These are phyloP conservation scores for Drosophila lowei DNA, from an alignment of 1,140 invertebrate species.

Conservation along the genomic window DNA sequence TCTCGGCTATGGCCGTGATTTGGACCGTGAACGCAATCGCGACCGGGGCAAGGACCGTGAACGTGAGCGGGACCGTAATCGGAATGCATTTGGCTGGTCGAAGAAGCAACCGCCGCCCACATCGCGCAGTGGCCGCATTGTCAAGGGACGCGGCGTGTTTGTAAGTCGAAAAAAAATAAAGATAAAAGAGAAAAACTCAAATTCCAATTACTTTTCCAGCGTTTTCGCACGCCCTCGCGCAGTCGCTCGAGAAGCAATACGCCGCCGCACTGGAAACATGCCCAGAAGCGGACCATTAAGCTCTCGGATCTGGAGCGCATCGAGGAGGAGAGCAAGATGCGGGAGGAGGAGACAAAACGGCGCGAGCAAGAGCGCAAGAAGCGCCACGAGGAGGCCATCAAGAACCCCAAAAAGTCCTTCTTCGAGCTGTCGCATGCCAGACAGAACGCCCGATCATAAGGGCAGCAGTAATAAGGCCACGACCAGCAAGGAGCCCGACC, in stretches of 20 bases:
- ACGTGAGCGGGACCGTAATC: slow-evolving; percentile 70
- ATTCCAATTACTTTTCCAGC: slow-evolving; percentile 83
- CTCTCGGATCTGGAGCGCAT: slow-evolving; percentile 91
- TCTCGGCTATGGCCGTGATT: slow-evolving; percentile 23
- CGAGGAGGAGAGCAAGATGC: slow-evolving; percentile 86
- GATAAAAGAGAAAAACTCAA: too few relatives aligned
- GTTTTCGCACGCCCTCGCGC: slow-evolving; percentile 93
- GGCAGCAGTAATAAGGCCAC: neutral
- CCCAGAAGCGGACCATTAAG: slow-evolving; percentile 91
- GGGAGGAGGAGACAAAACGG: slow-evolving; percentile 86
- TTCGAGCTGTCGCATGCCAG: slow-evolving; percentile 81
- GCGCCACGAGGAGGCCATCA: slow-evolving; percentile 84
- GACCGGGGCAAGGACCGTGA: slow-evolving; percentile 84
- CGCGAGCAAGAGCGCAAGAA: slow-evolving; percentile 86
- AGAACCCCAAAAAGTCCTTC: slow-evolving; percentile 77
- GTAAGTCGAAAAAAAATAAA: slow-evolving; percentile 85
- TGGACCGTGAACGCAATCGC: slow-evolving; percentile 61
- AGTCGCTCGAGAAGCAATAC: slow-evolving; percentile 92
- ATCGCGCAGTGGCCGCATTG: slow-evolving; percentile 90
- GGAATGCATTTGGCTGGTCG: slow-evolving; percentile 80
- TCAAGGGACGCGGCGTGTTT: slow-evolving; percentile 94
- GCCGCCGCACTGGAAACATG: slow-evolving; percentile 95
- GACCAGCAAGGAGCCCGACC: neutral
- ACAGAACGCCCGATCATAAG: slow-evolving; percentile 41
- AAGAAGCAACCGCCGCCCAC: slow-evolving; percentile 83